Percentiles rank a stretch among this genome's conserved stretches.
Evolutionary conservation across 64 coral and sea anemone species (phyloP).

Genomic region (Stichodactyla mertensii): DNA sequence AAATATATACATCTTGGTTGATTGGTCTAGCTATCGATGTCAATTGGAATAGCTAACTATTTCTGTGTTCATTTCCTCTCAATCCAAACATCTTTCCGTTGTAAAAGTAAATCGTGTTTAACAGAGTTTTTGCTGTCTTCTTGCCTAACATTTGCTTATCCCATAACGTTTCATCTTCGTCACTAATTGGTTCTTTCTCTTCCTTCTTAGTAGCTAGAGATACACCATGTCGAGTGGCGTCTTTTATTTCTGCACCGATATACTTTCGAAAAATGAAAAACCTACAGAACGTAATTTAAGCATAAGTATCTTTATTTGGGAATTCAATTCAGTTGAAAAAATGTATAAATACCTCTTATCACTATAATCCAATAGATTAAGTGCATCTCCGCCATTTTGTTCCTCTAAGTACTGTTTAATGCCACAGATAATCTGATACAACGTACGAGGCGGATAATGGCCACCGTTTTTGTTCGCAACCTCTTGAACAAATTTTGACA

Average conservation of each 20-base stretch:
- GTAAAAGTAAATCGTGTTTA: neutral
- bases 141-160: constrained; percentile 25
- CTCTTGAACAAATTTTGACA: neutral
- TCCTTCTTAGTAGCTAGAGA: constrained; percentile 10
- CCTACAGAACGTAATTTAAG: constrained; percentile 4
- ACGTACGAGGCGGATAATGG: too few species aligned
- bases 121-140: constrained; percentile 36
- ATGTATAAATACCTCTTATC: constrained; percentile 27
- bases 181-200: constrained; percentile 24
- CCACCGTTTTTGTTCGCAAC: too few species aligned
- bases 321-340: neutral
- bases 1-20: too few species aligned
- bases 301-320: neutral
- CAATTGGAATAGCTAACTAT: too few species aligned
- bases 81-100: too few species aligned
- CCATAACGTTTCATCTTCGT: constrained; percentile 30
- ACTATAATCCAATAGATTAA: constrained; percentile 31
- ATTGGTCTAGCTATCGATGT: too few species aligned
- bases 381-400: neutral
- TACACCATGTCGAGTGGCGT: constrained; percentile 12
- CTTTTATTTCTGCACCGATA: neutral
- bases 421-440: constrained; percentile 17
- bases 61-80: too few species aligned
- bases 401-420: constrained; percentile 17
- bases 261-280: constrained; percentile 8